These are phyloP conservation scores for Stigmatopora argus DNA, from an alignment of 2,113 vertebrate genomes.

Conservation along the genomic window DNA sequence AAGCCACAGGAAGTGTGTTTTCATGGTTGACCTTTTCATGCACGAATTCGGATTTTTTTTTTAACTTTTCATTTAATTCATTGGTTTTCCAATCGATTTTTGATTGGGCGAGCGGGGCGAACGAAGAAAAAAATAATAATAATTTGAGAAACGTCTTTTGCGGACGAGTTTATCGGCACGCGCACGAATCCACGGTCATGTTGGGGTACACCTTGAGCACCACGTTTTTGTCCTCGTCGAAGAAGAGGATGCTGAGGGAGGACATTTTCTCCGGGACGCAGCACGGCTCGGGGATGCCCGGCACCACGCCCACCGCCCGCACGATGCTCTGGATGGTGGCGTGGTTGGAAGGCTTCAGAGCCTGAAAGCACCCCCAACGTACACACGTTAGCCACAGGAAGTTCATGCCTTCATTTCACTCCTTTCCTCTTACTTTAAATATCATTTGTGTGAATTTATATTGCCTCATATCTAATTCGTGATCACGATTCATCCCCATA, in stretches of 20 bases:
- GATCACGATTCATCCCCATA: too few relatives aligned
- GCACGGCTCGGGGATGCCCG: constrained; percentile 90
- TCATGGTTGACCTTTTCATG: too few relatives aligned
- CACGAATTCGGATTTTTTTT: too few relatives aligned
- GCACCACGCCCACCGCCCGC: constrained; percentile 85
- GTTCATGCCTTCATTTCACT: too few relatives aligned
- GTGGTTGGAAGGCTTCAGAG: constrained; percentile 91
- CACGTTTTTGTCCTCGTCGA: constrained; percentile 93
- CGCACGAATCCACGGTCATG: constrained; percentile 96
- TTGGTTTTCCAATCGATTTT: not conserved
- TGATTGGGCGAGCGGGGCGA: too few relatives aligned
- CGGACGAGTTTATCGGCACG: constrained; percentile 58
- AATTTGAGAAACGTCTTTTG: not conserved
- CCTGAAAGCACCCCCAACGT: constrained; percentile 56
- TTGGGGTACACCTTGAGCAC: constrained; percentile 96
- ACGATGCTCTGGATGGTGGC: constrained; percentile 98
- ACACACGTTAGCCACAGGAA: too few relatives aligned
- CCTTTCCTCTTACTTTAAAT: too few relatives aligned
- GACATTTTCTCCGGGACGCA: constrained; percentile 96
- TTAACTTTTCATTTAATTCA: too few relatives aligned
- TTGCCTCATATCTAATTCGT: too few relatives aligned
- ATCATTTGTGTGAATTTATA: too few relatives aligned
- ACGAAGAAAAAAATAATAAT: not conserved
- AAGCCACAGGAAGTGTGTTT: too few relatives aligned
- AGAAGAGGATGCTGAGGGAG: constrained; percentile 91